Evolutionary conservation across 2,113 vertebrate genomes (phyloP).

Genomic region (Prunella fulvescens): DNA sequence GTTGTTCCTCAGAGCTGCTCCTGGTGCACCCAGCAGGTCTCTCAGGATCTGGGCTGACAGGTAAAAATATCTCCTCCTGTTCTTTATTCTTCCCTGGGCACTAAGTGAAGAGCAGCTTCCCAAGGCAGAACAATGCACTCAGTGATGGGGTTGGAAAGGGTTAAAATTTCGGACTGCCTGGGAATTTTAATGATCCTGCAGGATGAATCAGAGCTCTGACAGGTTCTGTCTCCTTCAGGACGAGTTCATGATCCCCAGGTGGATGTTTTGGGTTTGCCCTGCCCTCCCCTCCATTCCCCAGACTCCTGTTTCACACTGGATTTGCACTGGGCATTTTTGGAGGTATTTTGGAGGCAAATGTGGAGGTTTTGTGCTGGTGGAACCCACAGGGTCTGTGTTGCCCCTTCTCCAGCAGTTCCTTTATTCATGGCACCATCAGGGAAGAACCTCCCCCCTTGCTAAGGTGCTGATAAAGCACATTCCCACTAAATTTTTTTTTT

Average conservation of each 20-base stretch:
- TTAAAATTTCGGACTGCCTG: not conserved
- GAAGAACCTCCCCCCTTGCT: not conserved
- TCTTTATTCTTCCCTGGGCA: not conserved
- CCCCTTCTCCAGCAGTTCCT: not conserved
- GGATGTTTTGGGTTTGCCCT: not conserved
- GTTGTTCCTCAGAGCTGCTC: not conserved
- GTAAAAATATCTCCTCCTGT: not conserved
- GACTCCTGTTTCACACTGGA: not conserved
- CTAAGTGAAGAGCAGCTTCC: not conserved
- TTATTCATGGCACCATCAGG: not conserved
- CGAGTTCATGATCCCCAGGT: not conserved
- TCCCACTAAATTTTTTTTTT: not conserved
- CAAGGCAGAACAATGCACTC: not conserved
- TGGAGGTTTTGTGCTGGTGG: not conserved
- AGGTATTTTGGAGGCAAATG: not conserved
- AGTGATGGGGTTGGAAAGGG: not conserved
- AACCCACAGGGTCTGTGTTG: not conserved
- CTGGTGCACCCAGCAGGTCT: not conserved
- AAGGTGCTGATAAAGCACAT: not conserved
- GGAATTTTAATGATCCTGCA: not conserved
- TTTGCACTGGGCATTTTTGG: not conserved
- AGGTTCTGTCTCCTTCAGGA: not conserved
- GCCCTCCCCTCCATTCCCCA: not conserved
- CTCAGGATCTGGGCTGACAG: not conserved
- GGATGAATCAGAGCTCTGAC: not conserved